Evolutionary conservation across 2,888 invertebrate species (phyloP).

Genomic region (Cataglyphis livida): DNA sequence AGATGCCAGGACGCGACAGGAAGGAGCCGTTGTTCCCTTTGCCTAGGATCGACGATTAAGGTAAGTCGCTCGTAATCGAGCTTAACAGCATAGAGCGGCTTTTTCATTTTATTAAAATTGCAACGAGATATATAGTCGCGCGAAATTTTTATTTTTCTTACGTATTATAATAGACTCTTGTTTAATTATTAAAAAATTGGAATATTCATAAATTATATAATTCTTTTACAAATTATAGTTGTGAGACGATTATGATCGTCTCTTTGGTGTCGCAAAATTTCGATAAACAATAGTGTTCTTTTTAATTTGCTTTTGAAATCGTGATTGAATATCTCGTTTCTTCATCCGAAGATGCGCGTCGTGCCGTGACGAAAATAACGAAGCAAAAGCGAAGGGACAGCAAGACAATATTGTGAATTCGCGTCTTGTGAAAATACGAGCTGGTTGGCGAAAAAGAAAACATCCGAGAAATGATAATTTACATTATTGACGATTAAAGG

Average conservation of each 20-base stretch:
- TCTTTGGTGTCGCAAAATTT: not conserved
- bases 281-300: conserved; percentile 8
- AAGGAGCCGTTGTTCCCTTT: not conserved
- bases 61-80: conserved; percentile 20
- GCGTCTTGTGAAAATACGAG: not conserved
- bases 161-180: too few species aligned
- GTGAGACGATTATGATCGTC: not conserved
- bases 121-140: not conserved
- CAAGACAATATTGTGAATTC: not conserved
- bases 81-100: not conserved
- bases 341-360: conserved; percentile 12
- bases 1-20: conserved; percentile 4
- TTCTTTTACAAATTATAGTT: not conserved
- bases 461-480: not conserved
- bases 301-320: not conserved
- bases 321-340: conserved; percentile 16
- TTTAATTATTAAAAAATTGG: too few species aligned
- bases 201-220: not conserved
- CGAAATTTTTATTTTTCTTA: not conserved
- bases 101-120: not conserved
- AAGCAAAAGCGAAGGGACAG: not conserved
- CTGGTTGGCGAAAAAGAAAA: not conserved
- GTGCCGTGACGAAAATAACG: conserved; percentile 38
- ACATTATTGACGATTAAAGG: not conserved
- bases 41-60: conserved; percentile 39